Percentiles rank a stretch among this genome's conserved stretches.
Conservation (phyloP, 2,888 invertebrate species). For the Callyntrura sp. region DNA sequence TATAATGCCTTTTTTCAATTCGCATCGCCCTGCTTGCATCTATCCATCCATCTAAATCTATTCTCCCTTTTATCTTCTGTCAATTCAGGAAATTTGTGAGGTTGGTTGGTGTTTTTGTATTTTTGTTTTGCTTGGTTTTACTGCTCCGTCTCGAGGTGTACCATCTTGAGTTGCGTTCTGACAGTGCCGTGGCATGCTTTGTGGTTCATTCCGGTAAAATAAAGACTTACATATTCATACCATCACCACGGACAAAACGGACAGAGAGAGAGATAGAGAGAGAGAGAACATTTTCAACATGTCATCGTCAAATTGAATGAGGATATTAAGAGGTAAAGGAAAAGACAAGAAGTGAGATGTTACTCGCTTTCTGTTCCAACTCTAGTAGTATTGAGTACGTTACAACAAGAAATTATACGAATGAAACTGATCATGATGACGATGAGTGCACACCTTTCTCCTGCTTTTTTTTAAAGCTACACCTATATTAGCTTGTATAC, state of each 20-base stretch:
- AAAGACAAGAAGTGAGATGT: conserved; percentile 45
- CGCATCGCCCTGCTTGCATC: conserved; percentile 78
- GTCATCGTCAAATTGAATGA: conserved; percentile 59
- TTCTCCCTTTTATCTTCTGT: conserved; percentile 53
- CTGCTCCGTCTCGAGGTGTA: conserved; percentile 3
- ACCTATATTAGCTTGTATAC: not conserved
- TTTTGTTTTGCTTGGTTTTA: conserved; percentile 1
- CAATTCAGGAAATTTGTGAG: conserved; percentile 62
- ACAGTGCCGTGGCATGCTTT: conserved; percentile 1
- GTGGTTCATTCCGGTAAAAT: conserved; percentile 26
- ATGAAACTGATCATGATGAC: not conserved
- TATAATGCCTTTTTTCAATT: conserved; percentile 81
- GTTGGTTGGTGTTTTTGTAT: conserved; percentile 42
- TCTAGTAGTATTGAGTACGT: not conserved
- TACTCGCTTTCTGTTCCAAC: conserved; percentile 37
- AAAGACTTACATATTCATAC: not conserved
- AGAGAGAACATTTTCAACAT: conserved; percentile 50
- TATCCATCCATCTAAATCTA: conserved; percentile 65
- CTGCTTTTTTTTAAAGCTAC: conserved; percentile 13
- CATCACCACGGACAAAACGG: not conserved
- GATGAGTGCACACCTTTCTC: conserved; percentile 64
- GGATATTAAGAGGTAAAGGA: not conserved
- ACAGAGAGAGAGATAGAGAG: not conserved
- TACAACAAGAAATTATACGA: too few species aligned
- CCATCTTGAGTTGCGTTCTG: conserved; percentile 1